phyloP scores from a whole-genome alignment of 2,797 vertebrate species.

The Notoglanidium macrostoma region DNA sequence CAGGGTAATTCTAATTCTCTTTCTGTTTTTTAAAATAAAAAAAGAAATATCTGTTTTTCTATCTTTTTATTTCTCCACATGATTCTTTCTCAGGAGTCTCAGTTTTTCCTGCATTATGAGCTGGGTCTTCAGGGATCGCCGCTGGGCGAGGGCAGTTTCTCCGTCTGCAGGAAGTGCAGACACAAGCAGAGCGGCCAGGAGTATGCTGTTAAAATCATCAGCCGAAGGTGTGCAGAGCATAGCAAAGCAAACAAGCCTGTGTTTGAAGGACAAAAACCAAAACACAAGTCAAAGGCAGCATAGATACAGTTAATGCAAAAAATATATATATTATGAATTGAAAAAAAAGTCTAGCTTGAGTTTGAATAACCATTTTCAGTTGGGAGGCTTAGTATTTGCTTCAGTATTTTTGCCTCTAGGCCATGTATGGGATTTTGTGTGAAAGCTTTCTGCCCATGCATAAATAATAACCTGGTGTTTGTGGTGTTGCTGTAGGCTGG shows the following conservation, averaged over 20 bases:
- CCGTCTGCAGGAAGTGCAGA: constrained; percentile 86
- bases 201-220: constrained; percentile 90
- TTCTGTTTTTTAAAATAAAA: too few relatives aligned
- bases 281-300: neutral
- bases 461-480: constrained; percentile 21
- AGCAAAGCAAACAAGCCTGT: neutral
- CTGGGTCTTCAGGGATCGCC: constrained; percentile 84
- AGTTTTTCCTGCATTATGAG: constrained; percentile 91
- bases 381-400: neutral
- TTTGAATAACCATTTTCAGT: neutral
- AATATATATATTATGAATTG: neutral
- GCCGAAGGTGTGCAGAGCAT: constrained; percentile 79
- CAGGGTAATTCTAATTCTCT: neutral
- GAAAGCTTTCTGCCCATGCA: neutral
- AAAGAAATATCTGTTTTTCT: neutral
- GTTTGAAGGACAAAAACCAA: neutral
- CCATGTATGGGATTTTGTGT: neutral
- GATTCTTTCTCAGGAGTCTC: constrained; percentile 78
- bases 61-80: neutral
- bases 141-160: constrained; percentile 89
- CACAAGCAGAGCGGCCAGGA: constrained; percentile 85
- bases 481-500: constrained; percentile 76
- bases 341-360: neutral
- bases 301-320: neutral
- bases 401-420: neutral